Percentiles rank a stretch among this genome's conserved stretches.
Evolutionary conservation across 1,140 invertebrate species (phyloP).

Genomic region (Polypedilum vanderplanki): DNA sequence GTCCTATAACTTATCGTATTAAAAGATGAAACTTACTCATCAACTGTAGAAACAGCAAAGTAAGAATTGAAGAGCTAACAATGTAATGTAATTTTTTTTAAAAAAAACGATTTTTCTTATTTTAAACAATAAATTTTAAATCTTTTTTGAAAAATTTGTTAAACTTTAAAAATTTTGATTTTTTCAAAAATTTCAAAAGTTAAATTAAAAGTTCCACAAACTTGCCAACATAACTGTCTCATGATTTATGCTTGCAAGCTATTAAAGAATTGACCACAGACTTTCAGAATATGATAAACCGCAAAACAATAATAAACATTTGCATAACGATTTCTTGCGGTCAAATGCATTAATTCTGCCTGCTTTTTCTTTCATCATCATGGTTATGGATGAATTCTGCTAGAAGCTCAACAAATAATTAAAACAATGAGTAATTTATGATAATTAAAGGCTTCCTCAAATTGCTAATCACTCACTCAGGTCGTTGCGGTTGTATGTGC

Average conservation of each 20-base stretch:
- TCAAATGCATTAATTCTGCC: neutral
- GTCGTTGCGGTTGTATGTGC: neutral
- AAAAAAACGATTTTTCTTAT: too few relatives aligned
- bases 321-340: constrained; percentile 26
- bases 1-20: too few relatives aligned
- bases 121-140: too few relatives aligned
- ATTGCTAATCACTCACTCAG: constrained; percentile 13
- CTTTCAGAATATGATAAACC: constrained; percentile 15
- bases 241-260: neutral
- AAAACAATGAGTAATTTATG: constrained; percentile 29
- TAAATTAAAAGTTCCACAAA: too few relatives aligned
- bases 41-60: neutral
- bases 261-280: neutral
- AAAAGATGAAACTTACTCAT: too few relatives aligned
- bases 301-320: constrained; percentile 27
- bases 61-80: too few relatives aligned
- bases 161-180: too few relatives aligned
- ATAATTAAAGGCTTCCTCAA: constrained; percentile 29
- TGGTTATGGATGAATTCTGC: neutral
- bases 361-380: neutral
- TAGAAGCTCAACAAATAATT: constrained; percentile 25
- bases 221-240: neutral
- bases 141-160: too few relatives aligned
- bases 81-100: too few relatives aligned
- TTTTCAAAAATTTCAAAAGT: too few relatives aligned